Base-by-base conservation (phyloP, 2,888 invertebrate species). In the Leucoma salicis region DNA sequence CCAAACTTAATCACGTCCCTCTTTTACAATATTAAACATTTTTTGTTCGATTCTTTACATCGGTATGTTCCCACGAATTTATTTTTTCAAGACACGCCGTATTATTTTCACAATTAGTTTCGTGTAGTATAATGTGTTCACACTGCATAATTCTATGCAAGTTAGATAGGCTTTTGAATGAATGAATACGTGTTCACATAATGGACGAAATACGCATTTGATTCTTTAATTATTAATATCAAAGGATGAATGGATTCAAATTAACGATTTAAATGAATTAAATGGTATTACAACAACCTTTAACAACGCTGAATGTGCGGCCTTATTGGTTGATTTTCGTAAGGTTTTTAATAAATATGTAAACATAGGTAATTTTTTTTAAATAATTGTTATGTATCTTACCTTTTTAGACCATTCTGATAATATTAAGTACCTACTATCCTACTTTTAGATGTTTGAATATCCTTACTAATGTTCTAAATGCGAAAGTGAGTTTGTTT, bases 81-180 rank as follows among this genome's bases (percentile, higher is more conserved):
- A 55, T 58, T 70, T 76, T 79, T 74, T 73, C 2, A 66, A 53
- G 57, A 58, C 69, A 48, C 58, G 52, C 61, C 75, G 74, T 67
- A 70, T 72, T 76, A 74, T 76, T 76, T 77, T 70, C 55, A 78
- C 79, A 82, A 87, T 84, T 81, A 83, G 67, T 74, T 75, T 74
- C 69, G 77, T 75, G 66, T 70, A 73, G 74, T 82, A n/a, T n/a
- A 85, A 89, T 82, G 82, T 63, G 84, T 88, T 89, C 88, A 89
- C 89, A 86, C 83, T 75, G 88, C 80, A 86, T 86, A 86, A 88
- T 82, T 81, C 76, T 73, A 66, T 59, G 47, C 51, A 54, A 46
- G 51, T 56, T 57, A 53, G 48, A 57, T 67, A 53, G 51, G 52
- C 69, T 76, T 75, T 74, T 71, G 70, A 72, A 75, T 74, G 70